phyloP scores from a whole-genome alignment of 1,140 invertebrate genomes.

The Globodera ellingtonae region DNA sequence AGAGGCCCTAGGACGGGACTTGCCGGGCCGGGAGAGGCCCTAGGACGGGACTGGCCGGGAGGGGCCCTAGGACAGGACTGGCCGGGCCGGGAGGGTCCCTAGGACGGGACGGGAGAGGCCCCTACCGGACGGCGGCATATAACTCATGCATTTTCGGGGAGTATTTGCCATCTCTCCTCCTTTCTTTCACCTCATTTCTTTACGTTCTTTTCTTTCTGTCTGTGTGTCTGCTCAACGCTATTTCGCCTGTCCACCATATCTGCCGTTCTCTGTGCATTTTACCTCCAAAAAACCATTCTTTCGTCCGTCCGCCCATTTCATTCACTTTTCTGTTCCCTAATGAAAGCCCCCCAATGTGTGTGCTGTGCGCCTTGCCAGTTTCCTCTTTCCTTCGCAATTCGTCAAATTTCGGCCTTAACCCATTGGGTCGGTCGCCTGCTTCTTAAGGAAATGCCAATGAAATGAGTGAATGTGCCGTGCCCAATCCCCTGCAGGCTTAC shows the following conservation, averaged over 20 bases:
- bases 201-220: neutral
- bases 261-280: neutral
- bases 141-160: too few species aligned
- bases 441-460: neutral
- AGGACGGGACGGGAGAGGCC: too few species aligned
- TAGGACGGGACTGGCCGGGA: too few species aligned
- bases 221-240: too few species aligned
- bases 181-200: neutral
- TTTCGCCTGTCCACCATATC: too few species aligned
- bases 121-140: too few species aligned
- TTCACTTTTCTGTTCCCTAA: neutral
- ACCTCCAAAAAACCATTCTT: conserved; percentile 1
- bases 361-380: neutral
- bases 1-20: too few species aligned
- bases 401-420: neutral
- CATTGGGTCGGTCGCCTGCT: neutral
- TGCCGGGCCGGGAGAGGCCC: too few species aligned
- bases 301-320: neutral
- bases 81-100: too few species aligned
- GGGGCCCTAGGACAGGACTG: too few species aligned
- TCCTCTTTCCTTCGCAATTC: neutral
- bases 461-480: neutral
- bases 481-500: neutral
- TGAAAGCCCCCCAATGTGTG: neutral
- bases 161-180: neutral